These are phyloP conservation scores for Meleagris gallopavo DNA, from an alignment of 2,113 vertebrate species.

Conservation along the genomic window DNA sequence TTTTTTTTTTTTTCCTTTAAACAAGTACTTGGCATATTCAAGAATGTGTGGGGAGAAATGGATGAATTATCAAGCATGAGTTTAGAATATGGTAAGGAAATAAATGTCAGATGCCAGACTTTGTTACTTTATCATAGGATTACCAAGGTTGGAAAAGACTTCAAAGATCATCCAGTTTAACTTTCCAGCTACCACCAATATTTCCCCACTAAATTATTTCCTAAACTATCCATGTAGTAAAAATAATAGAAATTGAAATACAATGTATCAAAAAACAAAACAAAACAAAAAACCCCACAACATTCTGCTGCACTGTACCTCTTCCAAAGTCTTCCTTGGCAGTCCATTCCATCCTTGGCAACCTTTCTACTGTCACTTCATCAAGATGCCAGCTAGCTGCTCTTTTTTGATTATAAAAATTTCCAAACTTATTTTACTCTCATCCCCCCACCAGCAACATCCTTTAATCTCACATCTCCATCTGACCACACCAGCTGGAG, in stretches of 20 bases:
- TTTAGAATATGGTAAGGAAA: not conserved
- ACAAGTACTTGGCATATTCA: not conserved
- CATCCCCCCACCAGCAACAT: not conserved
- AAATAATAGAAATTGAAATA: not conserved
- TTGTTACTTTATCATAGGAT: not conserved
- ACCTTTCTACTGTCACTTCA: not conserved
- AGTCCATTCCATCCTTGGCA: not conserved
- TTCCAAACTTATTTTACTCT: not conserved
- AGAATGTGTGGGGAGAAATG: not conserved
- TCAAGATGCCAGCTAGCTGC: not conserved
- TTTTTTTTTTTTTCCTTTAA: not conserved
- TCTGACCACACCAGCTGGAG: not conserved
- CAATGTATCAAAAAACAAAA: not conserved
- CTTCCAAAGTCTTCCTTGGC: not conserved
- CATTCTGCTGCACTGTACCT: rapidly evolving
- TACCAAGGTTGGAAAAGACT: no score
- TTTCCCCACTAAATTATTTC: not conserved
- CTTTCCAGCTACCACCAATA: no score
- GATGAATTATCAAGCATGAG: not conserved
- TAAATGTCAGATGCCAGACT: not conserved
- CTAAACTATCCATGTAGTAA: not conserved
- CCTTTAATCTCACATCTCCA: not conserved
- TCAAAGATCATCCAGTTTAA: no score
- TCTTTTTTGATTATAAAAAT: not conserved
- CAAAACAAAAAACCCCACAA: not conserved